Evolutionary conservation across 2,888 invertebrate genomes (phyloP), one percentile per base, ranked within the genome.

Genomic region (Parnassius orleans): DNA sequence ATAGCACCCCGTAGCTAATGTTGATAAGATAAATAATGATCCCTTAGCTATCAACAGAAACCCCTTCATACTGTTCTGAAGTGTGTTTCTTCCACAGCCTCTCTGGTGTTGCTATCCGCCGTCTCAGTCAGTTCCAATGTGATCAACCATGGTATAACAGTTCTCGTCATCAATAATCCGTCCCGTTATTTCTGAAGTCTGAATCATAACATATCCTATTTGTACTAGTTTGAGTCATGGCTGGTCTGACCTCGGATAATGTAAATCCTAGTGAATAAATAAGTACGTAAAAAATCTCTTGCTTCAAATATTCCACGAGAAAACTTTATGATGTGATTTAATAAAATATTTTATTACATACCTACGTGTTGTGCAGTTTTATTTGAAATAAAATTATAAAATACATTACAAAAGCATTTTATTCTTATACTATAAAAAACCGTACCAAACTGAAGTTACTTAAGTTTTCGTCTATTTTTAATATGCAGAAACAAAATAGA

Each of bases 131-230:
- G 75, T 68, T 81, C 83, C 60, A 84, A 75, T 72, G 58, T 80
- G 64, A 67, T 87, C 68, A 82, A 86, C 78, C 86, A 86, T 65
- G 86, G 85, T 43, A 61, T 78, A 61, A 71, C 79, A 58, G 64
- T 85, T 61, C 81, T 83, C 24, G 70, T 75, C 10, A 65, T 68
- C 14, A 19, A 60, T 74, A 64, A 68, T 76, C 43, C 71, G 78
- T 10, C 77, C 80, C 10, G 69, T 83, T 63, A 70, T 77, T 56
- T 14, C 50, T 68, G 9, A 46, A 3, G 5, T 52, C 66, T 19
- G 69, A 1, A 60, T 72, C 2, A 56, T 69, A 55, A 61, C 60
- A 11, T 41, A 41, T 7, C 51, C 56, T 42, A 44, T 62, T 62
- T 64, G 61, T 54, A 44, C 63, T 10, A 65, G 70, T 9, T 71